Evolutionary conservation across 2,113 vertebrate genomes (phyloP), one percentile per base, ranked within the genome.

Genomic region (Ammospiza caudacuta): DNA sequence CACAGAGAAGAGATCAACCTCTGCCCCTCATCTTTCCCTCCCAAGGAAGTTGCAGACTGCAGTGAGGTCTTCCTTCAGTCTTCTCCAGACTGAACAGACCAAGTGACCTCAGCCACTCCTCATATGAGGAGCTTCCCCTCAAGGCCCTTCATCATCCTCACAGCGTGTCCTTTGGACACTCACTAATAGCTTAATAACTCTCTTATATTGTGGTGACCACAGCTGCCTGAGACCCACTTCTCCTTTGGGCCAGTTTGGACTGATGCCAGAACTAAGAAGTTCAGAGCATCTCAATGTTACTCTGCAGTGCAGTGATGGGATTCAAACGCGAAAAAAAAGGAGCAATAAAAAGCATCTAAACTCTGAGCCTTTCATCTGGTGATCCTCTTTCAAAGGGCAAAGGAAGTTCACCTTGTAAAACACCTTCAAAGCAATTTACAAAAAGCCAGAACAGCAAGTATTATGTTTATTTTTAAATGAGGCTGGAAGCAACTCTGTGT

Each of bases 81-180:
- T 68, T 54, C 31, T 75, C 33, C 62, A 61, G n/a, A 20, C 24
- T 62, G 70, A 83, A 39, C 54, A 55, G 25, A 35, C 13, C 39
- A 54, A 68, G n/a, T 25, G 39, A 18, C 29, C 46, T 68, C 62
- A 75, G 39, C 16, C 1, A 0, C 13, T 47, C 5, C n/a, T 62
- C 29, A 22, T 7, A 31, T 1, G 2, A 35, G 10, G 23, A 11
- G 17, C 25, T 83, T 62, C 78, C 11, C 7, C n/a, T 75, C 4
- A 0, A 25, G 19, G 6, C n/a, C 14, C 11, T 76, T n/a, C 29
- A 22, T 1, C 29, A 12, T 22, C 20, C 1, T 62, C 0, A 0
- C 29, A 17, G 29, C 16, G 24, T 62, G 24, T 62, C 8, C n/a
- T 55, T 76, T 35, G n/a, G 55, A 47, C 0, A 1, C 7, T 39